Percentiles rank a stretch among this genome's conserved stretches.
Evolutionary conservation across 1,140 invertebrate species (phyloP).

Genomic region (Apis florea): DNA sequence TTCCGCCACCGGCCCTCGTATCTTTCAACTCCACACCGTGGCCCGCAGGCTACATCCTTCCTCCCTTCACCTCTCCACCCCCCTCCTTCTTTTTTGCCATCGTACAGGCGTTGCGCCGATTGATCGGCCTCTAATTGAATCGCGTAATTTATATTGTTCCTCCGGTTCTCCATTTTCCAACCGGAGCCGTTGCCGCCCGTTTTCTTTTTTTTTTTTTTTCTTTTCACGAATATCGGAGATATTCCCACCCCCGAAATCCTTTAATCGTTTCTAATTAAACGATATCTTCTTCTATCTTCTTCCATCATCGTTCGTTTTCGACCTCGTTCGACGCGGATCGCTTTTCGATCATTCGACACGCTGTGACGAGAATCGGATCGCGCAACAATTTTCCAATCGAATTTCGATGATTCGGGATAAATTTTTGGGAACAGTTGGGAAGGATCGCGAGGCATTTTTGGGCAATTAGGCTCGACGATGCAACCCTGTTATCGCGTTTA

Average conservation of each 20-base stretch:
- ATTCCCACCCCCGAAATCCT: no score
- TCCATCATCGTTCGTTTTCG: no score
- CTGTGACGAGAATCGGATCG: no score
- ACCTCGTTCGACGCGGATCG: no score
- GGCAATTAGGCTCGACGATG: slow-evolving; percentile 4
- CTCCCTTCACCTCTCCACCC: neutral
- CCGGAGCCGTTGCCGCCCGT: slow-evolving; percentile 16
- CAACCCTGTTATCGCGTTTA: slow-evolving; percentile 43
- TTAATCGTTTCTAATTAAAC: no score
- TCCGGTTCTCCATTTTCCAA: slow-evolving; percentile 27
- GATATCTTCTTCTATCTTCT: no score
- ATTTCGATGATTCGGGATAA: no score
- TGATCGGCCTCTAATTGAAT: slow-evolving; percentile 77
- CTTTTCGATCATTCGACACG: no score
- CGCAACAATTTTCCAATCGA: no score
- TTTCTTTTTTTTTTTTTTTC: no score
- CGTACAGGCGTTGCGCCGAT: slow-evolving; percentile 57
- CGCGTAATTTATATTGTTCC: slow-evolving; percentile 73
- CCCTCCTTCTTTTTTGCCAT: neutral
- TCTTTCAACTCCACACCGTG: slow-evolving; percentile 7
- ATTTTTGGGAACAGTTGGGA: no score
- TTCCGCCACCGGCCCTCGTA: slow-evolving; percentile 28
- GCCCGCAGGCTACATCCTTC: slow-evolving; percentile 32
- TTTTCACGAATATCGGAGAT: no score
- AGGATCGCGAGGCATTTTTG: neutral